A percentile compares a stretch with the other conserved stretches of the same genome.
These are phyloP conservation scores for Thelaira solivaga DNA, from an alignment of 2,888 invertebrate genomes.

Conservation along the genomic window DNA sequence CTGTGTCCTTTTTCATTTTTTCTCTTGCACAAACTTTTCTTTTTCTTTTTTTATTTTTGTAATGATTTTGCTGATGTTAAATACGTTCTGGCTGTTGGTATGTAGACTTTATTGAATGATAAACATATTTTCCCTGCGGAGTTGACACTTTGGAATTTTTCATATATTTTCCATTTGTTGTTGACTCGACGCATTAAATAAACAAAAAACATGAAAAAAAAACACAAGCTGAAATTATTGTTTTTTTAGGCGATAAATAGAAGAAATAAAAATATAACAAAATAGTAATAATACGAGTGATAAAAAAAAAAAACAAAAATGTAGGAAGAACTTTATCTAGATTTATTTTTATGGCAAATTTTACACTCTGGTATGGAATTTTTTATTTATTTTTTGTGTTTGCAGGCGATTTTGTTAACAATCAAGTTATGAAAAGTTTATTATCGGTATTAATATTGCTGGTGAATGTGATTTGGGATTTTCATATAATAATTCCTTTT, in stretches of 20 bases:
- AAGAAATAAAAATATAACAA: not conserved
- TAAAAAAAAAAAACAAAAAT: not conserved
- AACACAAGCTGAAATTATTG: too few species aligned
- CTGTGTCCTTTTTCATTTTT: slow-evolving; percentile 23
- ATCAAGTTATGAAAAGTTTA: slow-evolving; percentile 9
- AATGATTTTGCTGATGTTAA: not conserved
- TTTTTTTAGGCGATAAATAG: not conserved
- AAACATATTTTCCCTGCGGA: slow-evolving; percentile 39
- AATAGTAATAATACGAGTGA: not conserved
- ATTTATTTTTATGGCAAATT: slow-evolving; percentile 19
- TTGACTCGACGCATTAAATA: slow-evolving; percentile 16
- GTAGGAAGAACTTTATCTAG: slow-evolving; percentile 4
- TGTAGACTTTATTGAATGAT: slow-evolving; percentile 32
- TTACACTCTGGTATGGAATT: not conserved
- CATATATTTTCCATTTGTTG: not conserved
- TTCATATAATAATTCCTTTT: too few species aligned
- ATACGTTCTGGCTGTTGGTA: not conserved
- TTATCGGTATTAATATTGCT: not conserved
- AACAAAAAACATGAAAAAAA: too few species aligned
- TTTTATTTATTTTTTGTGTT: not conserved
- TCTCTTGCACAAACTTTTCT: slow-evolving; percentile 39
- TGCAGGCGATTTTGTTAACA: slow-evolving; percentile 14
- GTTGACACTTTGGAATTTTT: slow-evolving; percentile 41
- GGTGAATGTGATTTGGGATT: not conserved
- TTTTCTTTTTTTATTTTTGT: slow-evolving; percentile 32